phyloP scores from a whole-genome alignment of 2,797 vertebrate genomes.

The Masticophis lateralis region DNA sequence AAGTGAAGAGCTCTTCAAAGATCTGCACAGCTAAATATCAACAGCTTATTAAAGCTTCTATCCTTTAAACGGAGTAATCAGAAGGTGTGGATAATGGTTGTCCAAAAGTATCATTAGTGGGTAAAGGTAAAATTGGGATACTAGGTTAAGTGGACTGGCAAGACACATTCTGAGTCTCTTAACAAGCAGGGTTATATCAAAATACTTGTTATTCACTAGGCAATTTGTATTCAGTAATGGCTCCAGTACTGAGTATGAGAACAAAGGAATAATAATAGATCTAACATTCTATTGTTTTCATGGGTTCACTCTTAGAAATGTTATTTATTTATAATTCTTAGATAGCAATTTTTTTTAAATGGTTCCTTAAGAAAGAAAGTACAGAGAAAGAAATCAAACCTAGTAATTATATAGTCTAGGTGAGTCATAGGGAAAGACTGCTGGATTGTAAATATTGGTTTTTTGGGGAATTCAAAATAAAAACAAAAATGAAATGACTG shows the following conservation, averaged over 20 bases:
- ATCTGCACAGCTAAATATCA: neutral
- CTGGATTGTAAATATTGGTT: neutral
- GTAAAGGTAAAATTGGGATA: neutral
- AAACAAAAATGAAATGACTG: neutral
- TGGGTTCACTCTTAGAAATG: neutral
- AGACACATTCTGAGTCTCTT: neutral
- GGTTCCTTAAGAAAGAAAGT: neutral
- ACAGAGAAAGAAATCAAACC: neutral
- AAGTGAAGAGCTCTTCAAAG: neutral
- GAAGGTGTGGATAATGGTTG: neutral
- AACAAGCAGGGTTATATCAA: neutral
- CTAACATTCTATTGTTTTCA: neutral
- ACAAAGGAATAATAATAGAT: neutral
- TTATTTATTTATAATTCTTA: neutral
- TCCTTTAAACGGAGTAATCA: neutral
- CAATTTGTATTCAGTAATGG: neutral
- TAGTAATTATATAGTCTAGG: neutral
- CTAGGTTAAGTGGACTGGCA: neutral
- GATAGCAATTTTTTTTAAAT: neutral
- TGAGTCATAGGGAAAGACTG: neutral
- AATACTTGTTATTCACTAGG: neutral
- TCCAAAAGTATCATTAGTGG: neutral
- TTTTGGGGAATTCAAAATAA: neutral
- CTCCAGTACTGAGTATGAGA: neutral
- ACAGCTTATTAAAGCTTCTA: neutral